Conservation (phyloP, 53 echinoderm and acorn worm species). For the Holothuria scabra region DNA sequence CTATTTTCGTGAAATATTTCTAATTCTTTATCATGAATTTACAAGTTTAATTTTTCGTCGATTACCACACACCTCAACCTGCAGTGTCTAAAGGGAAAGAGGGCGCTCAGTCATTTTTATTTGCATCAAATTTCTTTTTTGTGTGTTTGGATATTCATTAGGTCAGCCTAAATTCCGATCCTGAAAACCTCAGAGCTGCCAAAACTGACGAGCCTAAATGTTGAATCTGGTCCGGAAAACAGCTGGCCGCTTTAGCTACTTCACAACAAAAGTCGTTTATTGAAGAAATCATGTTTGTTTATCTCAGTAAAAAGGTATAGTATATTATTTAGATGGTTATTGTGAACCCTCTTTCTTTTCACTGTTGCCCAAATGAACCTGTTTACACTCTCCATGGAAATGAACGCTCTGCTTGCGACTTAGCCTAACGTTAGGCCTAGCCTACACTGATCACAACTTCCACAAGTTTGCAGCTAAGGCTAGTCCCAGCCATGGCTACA, state of each 20-base stretch:
- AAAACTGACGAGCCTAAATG: no score
- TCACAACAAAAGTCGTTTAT: background rate
- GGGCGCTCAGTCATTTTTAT: conserved; percentile 4
- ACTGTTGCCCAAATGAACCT: background rate
- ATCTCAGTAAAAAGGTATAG: conserved; percentile 96
- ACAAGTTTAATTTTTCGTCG: background rate
- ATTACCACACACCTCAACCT: conserved; percentile 6
- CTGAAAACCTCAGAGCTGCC: no score
- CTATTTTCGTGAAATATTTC: background rate
- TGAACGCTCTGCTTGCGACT: background rate
- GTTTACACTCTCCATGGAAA: conserved; percentile 46
- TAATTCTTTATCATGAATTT: background rate
- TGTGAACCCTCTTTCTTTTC: background rate
- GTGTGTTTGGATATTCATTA: no score
- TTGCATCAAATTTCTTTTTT: no score
- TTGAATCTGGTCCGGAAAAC: no score
- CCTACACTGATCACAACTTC: no score
- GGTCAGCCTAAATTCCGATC: no score
- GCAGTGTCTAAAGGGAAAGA: conserved; percentile 8
- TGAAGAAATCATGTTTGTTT: conserved; percentile 82
- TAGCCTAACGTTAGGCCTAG: no score
- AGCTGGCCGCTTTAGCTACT: no score
- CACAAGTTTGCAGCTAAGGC: no score
- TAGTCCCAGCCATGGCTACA: no score
- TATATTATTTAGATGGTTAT: background rate